Evolutionary conservation across 2,797 vertebrate genomes (phyloP).

Genomic region (Pseudomugil gertrudae): DNA sequence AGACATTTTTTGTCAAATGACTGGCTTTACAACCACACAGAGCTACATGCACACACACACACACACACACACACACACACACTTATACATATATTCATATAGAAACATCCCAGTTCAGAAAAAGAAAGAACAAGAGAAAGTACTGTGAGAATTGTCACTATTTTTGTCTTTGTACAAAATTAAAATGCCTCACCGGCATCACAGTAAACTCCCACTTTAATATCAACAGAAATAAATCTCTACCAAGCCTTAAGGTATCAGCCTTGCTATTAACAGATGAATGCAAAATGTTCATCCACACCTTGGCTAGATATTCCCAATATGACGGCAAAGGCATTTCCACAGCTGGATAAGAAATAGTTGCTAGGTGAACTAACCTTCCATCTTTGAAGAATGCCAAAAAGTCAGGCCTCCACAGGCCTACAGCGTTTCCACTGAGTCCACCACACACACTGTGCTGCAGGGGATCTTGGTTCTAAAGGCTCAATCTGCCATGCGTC

Average conservation of each 20-base stretch:
- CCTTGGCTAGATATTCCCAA: conserved; percentile 84
- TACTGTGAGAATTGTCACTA: conserved; percentile 56
- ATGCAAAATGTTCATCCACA: conserved; percentile 82
- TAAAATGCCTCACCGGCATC: conserved; percentile 73
- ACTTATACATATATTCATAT: conserved; percentile 74
- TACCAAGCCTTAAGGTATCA: conserved; percentile 64
- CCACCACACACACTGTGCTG: conserved; percentile 19
- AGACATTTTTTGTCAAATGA: conserved; percentile 73
- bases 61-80: conserved; percentile 16
- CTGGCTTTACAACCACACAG: conserved; percentile 73
- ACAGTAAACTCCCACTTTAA: conserved; percentile 83
- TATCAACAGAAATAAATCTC: conserved; percentile 90
- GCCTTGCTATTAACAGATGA: conserved; percentile 81
- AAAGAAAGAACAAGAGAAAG: conserved; percentile 54
- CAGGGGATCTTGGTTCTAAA: conserved; percentile 1
- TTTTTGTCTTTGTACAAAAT: conserved; percentile 64
- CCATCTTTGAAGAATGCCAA: conserved; percentile 43
- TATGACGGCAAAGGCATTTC: conserved; percentile 73
- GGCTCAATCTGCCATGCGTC: conserved; percentile 4
- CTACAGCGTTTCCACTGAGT: conserved; percentile 39
- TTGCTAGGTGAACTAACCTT: conserved; percentile 80
- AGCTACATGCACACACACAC: conserved; percentile 37
- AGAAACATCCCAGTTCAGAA: conserved; percentile 75
- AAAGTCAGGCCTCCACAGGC: conserved; percentile 29
- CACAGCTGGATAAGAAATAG: conserved; percentile 79